Evolutionary conservation across 2,113 vertebrate genomes (phyloP).

Genomic region (Acrocephalus kingi): DNA sequence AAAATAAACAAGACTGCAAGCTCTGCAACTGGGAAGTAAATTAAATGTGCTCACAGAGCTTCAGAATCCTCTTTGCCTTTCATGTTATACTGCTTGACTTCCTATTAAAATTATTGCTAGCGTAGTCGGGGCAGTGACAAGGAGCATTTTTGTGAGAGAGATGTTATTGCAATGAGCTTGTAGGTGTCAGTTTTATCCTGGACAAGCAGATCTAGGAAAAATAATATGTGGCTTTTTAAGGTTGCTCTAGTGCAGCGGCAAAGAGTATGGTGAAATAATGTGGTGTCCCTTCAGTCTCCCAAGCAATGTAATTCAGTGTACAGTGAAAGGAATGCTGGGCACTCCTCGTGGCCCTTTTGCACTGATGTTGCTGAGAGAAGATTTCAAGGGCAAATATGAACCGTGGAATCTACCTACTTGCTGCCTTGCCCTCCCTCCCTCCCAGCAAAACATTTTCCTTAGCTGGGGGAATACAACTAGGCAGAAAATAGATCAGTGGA

Average conservation of each 20-base stretch:
- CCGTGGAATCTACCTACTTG: neutral
- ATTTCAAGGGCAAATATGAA: neutral
- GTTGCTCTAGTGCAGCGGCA: neutral
- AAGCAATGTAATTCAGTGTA: neutral
- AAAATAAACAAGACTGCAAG: conserved; percentile 59
- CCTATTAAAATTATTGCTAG: conserved; percentile 53
- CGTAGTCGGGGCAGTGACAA: neutral
- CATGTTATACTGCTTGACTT: conserved; percentile 10
- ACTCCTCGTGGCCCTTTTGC: neutral
- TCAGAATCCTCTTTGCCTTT: conserved; percentile 39
- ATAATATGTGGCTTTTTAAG: neutral
- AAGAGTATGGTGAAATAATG: neutral
- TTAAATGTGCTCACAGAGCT: conserved; percentile 46
- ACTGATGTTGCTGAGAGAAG: neutral
- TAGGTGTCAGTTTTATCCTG: neutral
- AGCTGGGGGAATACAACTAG: neutral
- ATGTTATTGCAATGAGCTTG: neutral
- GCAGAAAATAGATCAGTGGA: neutral
- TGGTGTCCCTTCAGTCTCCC: neutral
- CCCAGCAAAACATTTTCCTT: neutral
- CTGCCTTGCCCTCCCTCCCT: neutral
- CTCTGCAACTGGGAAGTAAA: conserved; percentile 39
- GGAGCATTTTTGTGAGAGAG: neutral
- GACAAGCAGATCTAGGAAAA: neutral
- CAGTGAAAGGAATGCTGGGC: neutral